phyloP scores from a whole-genome alignment of 1,140 invertebrate genomes.

The Aphelinus atriplicis region DNA sequence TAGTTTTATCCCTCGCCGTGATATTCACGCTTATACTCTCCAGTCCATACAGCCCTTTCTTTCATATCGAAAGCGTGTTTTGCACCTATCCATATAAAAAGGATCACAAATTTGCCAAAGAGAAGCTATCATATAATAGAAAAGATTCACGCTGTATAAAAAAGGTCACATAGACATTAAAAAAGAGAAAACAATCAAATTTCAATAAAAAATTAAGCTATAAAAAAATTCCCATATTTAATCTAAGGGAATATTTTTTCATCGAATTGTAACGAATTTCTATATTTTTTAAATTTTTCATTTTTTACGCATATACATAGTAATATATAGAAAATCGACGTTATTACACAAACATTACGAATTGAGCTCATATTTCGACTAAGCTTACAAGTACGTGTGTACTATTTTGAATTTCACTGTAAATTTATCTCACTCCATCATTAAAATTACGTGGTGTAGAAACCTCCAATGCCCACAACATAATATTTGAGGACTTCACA shows the following conservation, averaged over 20 bases:
- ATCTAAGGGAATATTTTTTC: not conserved
- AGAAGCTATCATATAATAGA: constrained; percentile 30
- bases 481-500: constrained; percentile 2
- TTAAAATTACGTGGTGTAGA: constrained; percentile 11
- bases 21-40: not conserved
- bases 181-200: constrained; percentile 21
- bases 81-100: constrained; percentile 32
- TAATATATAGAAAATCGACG: constrained; percentile 29
- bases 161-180: constrained; percentile 21
- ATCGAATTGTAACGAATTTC: constrained; percentile 28
- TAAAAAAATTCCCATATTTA: constrained; percentile 4
- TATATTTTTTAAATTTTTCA: constrained; percentile 15
- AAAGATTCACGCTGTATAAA: constrained; percentile 34
- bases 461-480: constrained; percentile 14
- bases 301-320: constrained; percentile 27
- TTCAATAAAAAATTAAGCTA: constrained; percentile 27
- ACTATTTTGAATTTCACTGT: constrained; percentile 1
- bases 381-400: not conserved
- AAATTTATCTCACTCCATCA: not conserved
- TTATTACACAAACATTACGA: not conserved
- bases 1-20: not conserved
- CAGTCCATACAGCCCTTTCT: constrained; percentile 4
- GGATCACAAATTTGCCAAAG: constrained; percentile 26
- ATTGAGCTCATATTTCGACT: not conserved
- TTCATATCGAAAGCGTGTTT: constrained; percentile 11